Percentiles rank a stretch among this genome's conserved stretches.
Evolutionary conservation across 2,113 vertebrate genomes (phyloP).

Genomic region (Abramis brama): DNA sequence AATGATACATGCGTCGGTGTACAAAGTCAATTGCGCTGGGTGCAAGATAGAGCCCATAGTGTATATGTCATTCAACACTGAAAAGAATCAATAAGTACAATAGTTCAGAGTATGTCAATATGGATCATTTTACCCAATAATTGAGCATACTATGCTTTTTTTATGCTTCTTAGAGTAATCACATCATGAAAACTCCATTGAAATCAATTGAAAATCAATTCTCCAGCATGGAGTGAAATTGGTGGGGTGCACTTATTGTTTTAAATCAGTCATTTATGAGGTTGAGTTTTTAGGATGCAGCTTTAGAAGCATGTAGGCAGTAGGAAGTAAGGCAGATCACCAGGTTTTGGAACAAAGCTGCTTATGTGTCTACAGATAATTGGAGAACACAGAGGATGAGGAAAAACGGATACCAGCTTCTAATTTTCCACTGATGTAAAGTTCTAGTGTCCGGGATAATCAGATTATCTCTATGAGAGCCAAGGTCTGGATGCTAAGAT

Average conservation of each 20-base stretch:
- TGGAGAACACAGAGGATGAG: not conserved
- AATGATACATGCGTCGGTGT: no score
- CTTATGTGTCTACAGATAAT: constrained; percentile 12
- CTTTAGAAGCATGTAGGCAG: not conserved
- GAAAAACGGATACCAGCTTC: constrained; percentile 7
- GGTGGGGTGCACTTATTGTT: not conserved
- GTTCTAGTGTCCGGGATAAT: constrained; percentile 54
- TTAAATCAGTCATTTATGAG: not conserved
- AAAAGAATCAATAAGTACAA: not conserved
- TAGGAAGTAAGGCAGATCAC: not conserved
- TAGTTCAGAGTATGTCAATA: not conserved
- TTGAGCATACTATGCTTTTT: not conserved
- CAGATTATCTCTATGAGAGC: constrained; percentile 53
- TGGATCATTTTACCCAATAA: not conserved
- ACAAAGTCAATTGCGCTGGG: no score
- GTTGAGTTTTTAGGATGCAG: not conserved
- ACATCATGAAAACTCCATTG: not conserved
- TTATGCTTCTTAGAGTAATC: not conserved
- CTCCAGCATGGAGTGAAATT: not conserved
- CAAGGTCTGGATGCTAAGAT: constrained; percentile 51
- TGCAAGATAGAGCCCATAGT: no score
- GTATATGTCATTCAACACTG: not conserved
- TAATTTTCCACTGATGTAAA: constrained; percentile 49
- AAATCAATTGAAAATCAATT: not conserved
- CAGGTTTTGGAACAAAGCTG: not conserved